Evolutionary conservation across 2,888 invertebrate species (phyloP).

Genomic region (Zygaena filipendulae): DNA sequence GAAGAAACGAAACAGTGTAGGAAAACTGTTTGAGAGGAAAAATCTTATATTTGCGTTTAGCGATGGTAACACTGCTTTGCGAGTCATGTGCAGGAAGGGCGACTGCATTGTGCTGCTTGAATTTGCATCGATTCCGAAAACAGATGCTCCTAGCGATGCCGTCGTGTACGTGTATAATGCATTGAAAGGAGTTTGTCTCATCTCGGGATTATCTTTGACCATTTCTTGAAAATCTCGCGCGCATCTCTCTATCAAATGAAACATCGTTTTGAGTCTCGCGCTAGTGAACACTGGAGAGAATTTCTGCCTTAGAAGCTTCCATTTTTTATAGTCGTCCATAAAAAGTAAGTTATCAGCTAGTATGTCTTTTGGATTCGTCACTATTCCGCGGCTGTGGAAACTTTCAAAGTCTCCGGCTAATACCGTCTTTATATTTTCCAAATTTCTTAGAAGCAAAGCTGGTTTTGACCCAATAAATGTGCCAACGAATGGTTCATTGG

Average conservation of each 20-base stretch:
- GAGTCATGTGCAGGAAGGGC: conserved; percentile 35
- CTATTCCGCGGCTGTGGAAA: conserved; percentile 34
- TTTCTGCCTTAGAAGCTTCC: conserved; percentile 45
- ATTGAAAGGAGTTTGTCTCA: conserved; percentile 27
- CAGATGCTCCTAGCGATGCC: conserved; percentile 38
- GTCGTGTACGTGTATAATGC: conserved; percentile 35
- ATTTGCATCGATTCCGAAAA: conserved; percentile 48
- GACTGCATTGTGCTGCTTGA: conserved; percentile 37
- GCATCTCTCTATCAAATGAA: conserved; percentile 34
- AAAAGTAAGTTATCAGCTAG: conserved; percentile 37
- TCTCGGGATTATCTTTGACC: conserved; percentile 22
- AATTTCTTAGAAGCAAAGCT: conserved; percentile 29
- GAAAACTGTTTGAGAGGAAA: conserved; percentile 21
- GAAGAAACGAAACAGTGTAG: conserved; percentile 25
- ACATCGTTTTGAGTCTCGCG: conserved; percentile 46
- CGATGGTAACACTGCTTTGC: conserved; percentile 25
- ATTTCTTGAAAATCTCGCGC: conserved; percentile 33
- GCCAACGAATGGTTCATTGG: conserved; percentile 27
- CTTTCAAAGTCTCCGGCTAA: conserved; percentile 34
- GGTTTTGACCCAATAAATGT: conserved; percentile 26
- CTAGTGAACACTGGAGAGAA: conserved; percentile 44
- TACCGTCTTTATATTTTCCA: conserved; percentile 36
- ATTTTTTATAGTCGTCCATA: conserved; percentile 32
- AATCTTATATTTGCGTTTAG: conserved; percentile 21
- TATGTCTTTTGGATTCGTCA: conserved; percentile 28